Conservation (phyloP, 2,888 invertebrate species). For the Imbricaverruca yamaguchii region DNA sequence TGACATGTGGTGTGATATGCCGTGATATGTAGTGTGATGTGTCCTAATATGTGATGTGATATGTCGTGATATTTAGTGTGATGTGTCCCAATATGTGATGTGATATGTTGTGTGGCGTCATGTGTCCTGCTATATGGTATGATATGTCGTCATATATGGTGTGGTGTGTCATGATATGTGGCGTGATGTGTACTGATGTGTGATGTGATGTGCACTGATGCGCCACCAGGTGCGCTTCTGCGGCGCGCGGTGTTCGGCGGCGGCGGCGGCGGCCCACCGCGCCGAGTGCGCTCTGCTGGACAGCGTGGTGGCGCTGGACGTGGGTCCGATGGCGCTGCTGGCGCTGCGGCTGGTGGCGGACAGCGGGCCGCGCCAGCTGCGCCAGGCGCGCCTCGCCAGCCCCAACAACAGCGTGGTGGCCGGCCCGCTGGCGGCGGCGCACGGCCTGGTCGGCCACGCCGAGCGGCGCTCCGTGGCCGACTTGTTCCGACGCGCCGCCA, state of each 20-base stretch:
- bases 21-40: no score
- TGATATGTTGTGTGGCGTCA: no score
- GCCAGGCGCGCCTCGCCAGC: background rate
- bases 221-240: constrained; percentile 35
- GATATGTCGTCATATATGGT: no score
- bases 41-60: no score
- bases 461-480: constrained; percentile 34
- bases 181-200: background rate
- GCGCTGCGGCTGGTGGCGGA: constrained; percentile 27
- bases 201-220: background rate
- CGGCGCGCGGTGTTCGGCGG: constrained; percentile 33
- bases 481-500: constrained; percentile 41
- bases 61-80: background rate
- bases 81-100: background rate
- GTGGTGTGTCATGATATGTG: background rate
- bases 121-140: no score
- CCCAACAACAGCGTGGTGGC: background rate
- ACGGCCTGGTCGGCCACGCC: constrained; percentile 28
- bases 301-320: constrained; percentile 26
- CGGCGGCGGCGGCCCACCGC: constrained; percentile 34
- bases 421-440: constrained; percentile 25
- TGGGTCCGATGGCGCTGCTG: constrained; percentile 31
- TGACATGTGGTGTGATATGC: background rate
- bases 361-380: background rate
- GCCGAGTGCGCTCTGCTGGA: constrained; percentile 35